phyloP scores from a whole-genome alignment of 2,888 invertebrate species.

The Meandrusa payeni region DNA sequence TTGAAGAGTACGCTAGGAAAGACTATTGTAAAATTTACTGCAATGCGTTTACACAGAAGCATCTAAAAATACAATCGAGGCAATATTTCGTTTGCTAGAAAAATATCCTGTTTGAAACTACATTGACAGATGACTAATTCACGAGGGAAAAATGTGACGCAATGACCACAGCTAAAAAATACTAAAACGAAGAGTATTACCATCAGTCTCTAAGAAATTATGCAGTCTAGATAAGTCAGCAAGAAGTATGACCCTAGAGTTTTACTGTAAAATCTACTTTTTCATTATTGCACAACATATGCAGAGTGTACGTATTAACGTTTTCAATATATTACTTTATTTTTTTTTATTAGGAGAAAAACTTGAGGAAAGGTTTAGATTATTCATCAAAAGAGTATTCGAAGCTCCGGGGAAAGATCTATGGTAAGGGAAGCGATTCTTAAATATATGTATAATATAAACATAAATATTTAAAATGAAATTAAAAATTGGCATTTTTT shows the following conservation, averaged over 20 bases:
- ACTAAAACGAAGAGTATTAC: constrained; percentile 36
- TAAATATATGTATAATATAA: constrained; percentile 3
- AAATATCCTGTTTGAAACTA: constrained; percentile 8
- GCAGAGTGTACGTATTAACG: constrained; percentile 72
- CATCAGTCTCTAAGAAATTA: constrained; percentile 58
- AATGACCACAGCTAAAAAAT: constrained; percentile 35
- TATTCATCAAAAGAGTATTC: too few species aligned
- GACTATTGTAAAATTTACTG: constrained; percentile 1
- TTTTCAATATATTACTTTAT: constrained; percentile 39
- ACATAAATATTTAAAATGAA: too few species aligned
- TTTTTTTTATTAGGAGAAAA: constrained; percentile 46
- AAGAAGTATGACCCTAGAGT: constrained; percentile 54
- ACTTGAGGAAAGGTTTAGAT: too few species aligned
- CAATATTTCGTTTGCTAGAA: constrained; percentile 10
- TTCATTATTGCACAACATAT: constrained; percentile 77
- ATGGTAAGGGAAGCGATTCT: constrained; percentile 32
- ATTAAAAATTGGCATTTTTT: too few species aligned
- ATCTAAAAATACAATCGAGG: constrained; percentile 6
- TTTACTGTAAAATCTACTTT: constrained; percentile 57
- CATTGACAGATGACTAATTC: constrained; percentile 5
- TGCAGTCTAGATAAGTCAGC: constrained; percentile 55
- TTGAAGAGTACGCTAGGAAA: neutral
- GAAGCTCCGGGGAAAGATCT: constrained; percentile 33
- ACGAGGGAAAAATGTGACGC: constrained; percentile 17
- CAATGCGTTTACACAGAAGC: constrained; percentile 5